These are phyloP conservation scores for Drosophila ercepeae DNA, from an alignment of 1,140 invertebrate genomes.

Conservation along the genomic window DNA sequence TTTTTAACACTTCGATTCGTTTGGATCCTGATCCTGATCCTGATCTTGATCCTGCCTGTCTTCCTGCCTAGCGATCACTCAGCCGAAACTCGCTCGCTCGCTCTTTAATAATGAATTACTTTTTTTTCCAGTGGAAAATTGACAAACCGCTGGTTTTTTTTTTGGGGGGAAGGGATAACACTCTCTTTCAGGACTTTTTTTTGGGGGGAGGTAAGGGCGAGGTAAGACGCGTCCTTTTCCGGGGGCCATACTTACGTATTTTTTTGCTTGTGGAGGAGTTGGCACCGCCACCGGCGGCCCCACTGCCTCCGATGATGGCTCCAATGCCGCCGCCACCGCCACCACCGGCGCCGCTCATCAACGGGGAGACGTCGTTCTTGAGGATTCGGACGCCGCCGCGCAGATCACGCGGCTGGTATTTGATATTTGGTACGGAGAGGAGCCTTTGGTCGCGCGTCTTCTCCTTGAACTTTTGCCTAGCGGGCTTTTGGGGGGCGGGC, in stretches of 20 bases:
- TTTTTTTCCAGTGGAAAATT: slow-evolving; percentile 1
- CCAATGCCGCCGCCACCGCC: slow-evolving; percentile 4
- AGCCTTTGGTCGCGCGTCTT: slow-evolving; percentile 87
- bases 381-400: slow-evolving; percentile 56
- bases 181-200: not conserved
- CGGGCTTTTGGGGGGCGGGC: slow-evolving; percentile 85
- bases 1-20: not conserved
- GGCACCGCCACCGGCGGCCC: slow-evolving; percentile 3
- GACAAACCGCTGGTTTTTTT: slow-evolving; percentile 5
- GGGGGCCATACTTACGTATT: slow-evolving; percentile 91
- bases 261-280: slow-evolving; percentile 88
- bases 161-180: not conserved
- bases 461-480: slow-evolving; percentile 86
- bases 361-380: slow-evolving; percentile 82
- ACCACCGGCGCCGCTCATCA: slow-evolving; percentile 85
- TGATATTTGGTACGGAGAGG: slow-evolving; percentile 91
- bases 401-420: slow-evolving; percentile 84
- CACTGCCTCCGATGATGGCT: slow-evolving; percentile 5
- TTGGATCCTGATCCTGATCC: slow-evolving; percentile 13
- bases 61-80: slow-evolving; percentile 44
- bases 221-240: slow-evolving; percentile 12
- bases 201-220: not conserved
- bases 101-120: not conserved
- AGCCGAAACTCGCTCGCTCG: slow-evolving; percentile 35
- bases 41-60: slow-evolving; percentile 3